A percentile compares a stretch with the other conserved stretches of the same genome.
phyloP scores from a whole-genome alignment of 2,888 invertebrate species.

The Drosophila kuntzei region DNA sequence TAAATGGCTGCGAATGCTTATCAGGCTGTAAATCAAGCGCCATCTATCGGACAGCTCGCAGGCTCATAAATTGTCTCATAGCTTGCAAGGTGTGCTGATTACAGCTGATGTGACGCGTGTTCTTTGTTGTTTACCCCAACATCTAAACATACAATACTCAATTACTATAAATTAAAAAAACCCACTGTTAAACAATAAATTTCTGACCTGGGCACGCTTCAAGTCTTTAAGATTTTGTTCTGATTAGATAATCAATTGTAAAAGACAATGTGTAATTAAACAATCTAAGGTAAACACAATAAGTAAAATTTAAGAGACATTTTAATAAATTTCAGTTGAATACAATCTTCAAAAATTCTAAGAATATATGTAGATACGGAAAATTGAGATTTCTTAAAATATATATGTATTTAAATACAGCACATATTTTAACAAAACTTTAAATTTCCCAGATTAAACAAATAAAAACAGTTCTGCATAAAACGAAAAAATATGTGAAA shows the following conservation, averaged over 20 bases:
- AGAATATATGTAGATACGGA: background rate
- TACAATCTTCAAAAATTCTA: background rate
- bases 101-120: conserved; percentile 7
- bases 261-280: conserved; percentile 6
- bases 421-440: too few relatives aligned
- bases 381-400: background rate
- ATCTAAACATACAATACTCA: background rate
- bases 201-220: background rate
- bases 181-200: conserved; percentile 2
- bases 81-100: conserved; percentile 42
- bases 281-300: background rate
- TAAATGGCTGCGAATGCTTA: conserved; percentile 17
- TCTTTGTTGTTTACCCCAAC: background rate
- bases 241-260: conserved; percentile 4
- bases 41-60: conserved; percentile 31
- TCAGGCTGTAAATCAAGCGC: conserved; percentile 46
- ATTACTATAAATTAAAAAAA: conserved; percentile 17
- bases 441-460: too few relatives aligned
- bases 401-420: too few relatives aligned
- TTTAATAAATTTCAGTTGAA: background rate
- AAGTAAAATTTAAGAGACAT: background rate
- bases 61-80: conserved; percentile 31
- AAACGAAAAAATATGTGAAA: too few relatives aligned
- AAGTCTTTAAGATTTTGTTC: background rate
- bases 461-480: too few relatives aligned